Base-by-base conservation (phyloP, 2,113 vertebrate genomes). In the Microcebus murinus region DNA sequence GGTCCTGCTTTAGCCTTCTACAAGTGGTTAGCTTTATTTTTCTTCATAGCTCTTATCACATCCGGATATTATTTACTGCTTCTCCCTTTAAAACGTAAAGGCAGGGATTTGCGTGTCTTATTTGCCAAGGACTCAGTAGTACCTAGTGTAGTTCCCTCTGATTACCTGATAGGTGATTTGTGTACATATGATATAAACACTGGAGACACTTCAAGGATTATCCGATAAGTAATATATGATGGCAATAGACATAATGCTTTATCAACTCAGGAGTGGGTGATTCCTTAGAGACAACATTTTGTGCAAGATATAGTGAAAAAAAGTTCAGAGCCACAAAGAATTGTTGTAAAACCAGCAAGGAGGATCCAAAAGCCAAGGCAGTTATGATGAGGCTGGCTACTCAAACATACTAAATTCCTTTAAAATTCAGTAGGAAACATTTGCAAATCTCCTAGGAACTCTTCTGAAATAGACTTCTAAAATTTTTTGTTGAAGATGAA, bases 401-500 rank as follows among this genome's bases (percentile, higher is more conserved):
- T 81, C 2, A 95, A 82, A 77, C 21, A 67, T 39, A 67, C 18
- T 86, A 9, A 45, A 57, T 84, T 86, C 80, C 50, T 39, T 0
- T 61, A 91, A 96, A 90, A 68, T 36, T 39, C 55, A 93, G 29
- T 50, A 67, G 68, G n/a, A 92, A 96, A 82, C 84, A 90, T 27
- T 87, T 68, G 31, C 8, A 95, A 96, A 87, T 57, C 39, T 55
- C 36, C 39, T 88, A 77, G 27, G 36, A 27, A 71, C 25, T 63
- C 48, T 89, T 90, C 14, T 85, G 57, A 87, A 95, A 87, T 39
- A 79, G 74, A n/a, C 4, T 59, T 86, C 68, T 74, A 50, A 68
- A 82, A 36, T 8, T 29, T 21, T 87, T 57, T 48, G 25, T 76
- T 85, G 39, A 52, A n/a, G 50, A 94, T 48, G 17, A 95, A 45